phyloP scores from a whole-genome alignment of 2,113 vertebrate species.

The Equus przewalskii region DNA sequence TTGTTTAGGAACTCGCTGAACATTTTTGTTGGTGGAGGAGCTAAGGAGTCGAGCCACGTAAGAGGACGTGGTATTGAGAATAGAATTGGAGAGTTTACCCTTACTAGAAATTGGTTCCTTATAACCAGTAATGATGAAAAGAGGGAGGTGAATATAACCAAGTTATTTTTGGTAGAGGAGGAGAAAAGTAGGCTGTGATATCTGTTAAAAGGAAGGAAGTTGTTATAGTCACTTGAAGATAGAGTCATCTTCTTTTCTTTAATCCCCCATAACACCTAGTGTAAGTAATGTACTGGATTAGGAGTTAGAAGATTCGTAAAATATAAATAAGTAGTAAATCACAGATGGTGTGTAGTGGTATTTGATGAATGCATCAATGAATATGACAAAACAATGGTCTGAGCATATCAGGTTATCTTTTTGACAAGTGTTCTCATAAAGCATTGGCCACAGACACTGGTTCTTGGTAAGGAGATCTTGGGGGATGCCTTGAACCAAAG shows the following conservation, averaged over 20 bases:
- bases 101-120: not conserved
- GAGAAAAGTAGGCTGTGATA: not conserved
- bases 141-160: not conserved
- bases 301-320: not conserved
- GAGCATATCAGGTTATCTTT: not conserved
- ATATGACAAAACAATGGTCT: not conserved
- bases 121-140: not conserved
- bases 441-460: not conserved
- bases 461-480: not conserved
- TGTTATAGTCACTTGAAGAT: not conserved
- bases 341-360: not conserved
- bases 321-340: not conserved
- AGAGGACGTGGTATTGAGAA: not conserved
- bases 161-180: not conserved
- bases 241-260: not conserved
- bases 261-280: not conserved
- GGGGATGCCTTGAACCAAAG: not conserved
- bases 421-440: conserved; percentile 14
- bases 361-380: not conserved
- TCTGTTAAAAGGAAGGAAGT: not conserved
- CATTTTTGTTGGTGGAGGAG: not conserved
- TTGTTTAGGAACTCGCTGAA: not conserved
- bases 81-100: not conserved
- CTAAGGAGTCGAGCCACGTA: not conserved
- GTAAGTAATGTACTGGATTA: not conserved